phyloP scores from a whole-genome alignment of 2,888 invertebrate species.

The Petrolisthes cinctipes region DNA sequence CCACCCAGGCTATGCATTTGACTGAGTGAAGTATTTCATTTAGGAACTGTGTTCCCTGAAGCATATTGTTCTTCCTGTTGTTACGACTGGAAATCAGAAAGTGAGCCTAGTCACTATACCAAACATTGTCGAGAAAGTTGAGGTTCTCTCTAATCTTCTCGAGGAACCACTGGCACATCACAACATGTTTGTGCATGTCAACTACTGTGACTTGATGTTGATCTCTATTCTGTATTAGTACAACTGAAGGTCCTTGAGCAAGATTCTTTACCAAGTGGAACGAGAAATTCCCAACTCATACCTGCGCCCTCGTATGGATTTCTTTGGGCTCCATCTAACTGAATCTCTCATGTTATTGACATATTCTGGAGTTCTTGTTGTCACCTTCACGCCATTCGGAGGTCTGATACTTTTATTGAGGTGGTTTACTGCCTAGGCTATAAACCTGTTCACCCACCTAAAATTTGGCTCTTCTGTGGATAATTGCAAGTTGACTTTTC shows the following conservation, averaged over 20 bases:
- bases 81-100: conserved; percentile 48
- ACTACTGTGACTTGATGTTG: conserved; percentile 13
- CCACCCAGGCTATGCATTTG: conserved; percentile 56
- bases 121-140: conserved; percentile 38
- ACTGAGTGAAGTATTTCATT: conserved; percentile 22
- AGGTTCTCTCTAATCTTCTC: conserved; percentile 25
- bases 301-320: conserved; percentile 17
- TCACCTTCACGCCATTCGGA: neutral
- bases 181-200: conserved; percentile 20
- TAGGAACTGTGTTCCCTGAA: conserved; percentile 40
- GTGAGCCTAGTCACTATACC: no score
- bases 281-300: conserved; percentile 1
- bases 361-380: conserved; percentile 19
- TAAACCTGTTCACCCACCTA: conserved; percentile 3
- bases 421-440: conserved; percentile 12
- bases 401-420: conserved; percentile 2
- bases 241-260: conserved; percentile 14
- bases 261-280: neutral
- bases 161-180: conserved; percentile 31
- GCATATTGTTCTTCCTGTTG: conserved; percentile 47
- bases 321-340: conserved; percentile 9
- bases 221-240: conserved; percentile 29
- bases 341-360: conserved; percentile 22
- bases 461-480: conserved; percentile 25
- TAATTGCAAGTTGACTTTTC: conserved; percentile 12